Evolutionary conservation across 2,113 vertebrate species (phyloP), one percentile per base, ranked within the genome.

Genomic region (Genyomyrus donnyi): DNA sequence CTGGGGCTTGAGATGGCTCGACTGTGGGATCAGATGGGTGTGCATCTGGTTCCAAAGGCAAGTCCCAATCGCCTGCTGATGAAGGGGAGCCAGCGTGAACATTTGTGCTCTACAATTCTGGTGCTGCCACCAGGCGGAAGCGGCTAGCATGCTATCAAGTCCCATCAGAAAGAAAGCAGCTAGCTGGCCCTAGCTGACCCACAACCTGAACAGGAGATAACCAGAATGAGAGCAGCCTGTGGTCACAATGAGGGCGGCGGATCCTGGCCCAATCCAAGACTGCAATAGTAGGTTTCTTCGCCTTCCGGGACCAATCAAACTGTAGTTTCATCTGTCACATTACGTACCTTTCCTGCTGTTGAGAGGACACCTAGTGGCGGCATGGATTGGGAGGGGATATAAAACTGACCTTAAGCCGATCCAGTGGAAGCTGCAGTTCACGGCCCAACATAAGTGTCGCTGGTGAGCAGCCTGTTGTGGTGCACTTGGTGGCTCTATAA

Each of bases 391-490:
- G 5, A 8, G 56, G 56, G 5, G 19, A 19, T 5, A 24, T n/a
- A 31, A 35, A 39, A 42, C 10, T 19, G 87, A 53, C 53, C 87
- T 45, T 31, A 53, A 62, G 87, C 19, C 53, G 1, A 88, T 62
- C 87, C 52, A 88, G 52, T 58, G 56, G 88, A 42, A 70, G 31
- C 90, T 77, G 24, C 19, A 84, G 27, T 45, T 89, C 77, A 27
- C 13, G 52, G 10, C 52, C 90, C 5, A 85, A 21, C 53, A 84
- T 62, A 15, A 90, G 74, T 4, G 42, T 48, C 3, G 39, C 53
- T 50, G 87, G 87, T 3, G 87, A 88, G 74, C 35, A 27, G 35
- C 7, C 87, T 8, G 90, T 88, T 45, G 87, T 85, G n/a, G 52
- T 2, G 27, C 88, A 87, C 39, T 27, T 21, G 6, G 45, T 42